Evolutionary conservation across 2,797 vertebrate species (phyloP), one percentile per base, ranked within the genome.

Genomic region (Decapterus maruadsi): DNA sequence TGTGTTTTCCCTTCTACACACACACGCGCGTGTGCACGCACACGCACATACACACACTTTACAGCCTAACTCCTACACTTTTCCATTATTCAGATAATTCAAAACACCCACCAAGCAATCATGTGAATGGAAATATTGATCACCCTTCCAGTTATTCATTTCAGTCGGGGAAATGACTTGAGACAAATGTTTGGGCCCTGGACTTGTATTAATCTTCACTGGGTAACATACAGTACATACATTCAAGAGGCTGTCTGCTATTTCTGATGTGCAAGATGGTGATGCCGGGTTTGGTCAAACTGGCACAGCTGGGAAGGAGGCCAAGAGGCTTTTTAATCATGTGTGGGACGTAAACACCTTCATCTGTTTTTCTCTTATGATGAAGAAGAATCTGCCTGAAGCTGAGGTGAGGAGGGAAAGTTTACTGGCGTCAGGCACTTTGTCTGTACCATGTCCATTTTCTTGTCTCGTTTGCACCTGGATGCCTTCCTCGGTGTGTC

Each of bases 111-210:
- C 76, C 68, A 5, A 64, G 60, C 76, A 81, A 74, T 84, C 72
- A 77, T 31, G 34, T 61, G 2, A 88, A 85, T 88, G 87, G 82
- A 92, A 85, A 84, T 89, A 92, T 92, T 72, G 87, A 92, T 89
- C 78, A 75, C 57, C 55, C 29, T 62, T 74, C 77, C 60, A 65
- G 61, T 29, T 0, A 10, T 45, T 68, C 56, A 46, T 81, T 85
- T 80, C 1, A 1, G 62, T 62, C 20, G n/a, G 63, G 51, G 60
- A 78, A 84, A 69, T 31, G 36, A 64, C n/a, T 73, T 6, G 13
- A 78, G 75, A 84, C 59, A 60, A 70, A 87, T 69, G 29, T 1
- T 55, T 40, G 45, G 20, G 50, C 22, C 65, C 6, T 0, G 0
- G 4, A 40, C 70, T 77, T 83, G 82, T 46, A 81, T 87, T 60